Conservation (phyloP, 2,797 vertebrate genomes). For the Columba guinea region DNA sequence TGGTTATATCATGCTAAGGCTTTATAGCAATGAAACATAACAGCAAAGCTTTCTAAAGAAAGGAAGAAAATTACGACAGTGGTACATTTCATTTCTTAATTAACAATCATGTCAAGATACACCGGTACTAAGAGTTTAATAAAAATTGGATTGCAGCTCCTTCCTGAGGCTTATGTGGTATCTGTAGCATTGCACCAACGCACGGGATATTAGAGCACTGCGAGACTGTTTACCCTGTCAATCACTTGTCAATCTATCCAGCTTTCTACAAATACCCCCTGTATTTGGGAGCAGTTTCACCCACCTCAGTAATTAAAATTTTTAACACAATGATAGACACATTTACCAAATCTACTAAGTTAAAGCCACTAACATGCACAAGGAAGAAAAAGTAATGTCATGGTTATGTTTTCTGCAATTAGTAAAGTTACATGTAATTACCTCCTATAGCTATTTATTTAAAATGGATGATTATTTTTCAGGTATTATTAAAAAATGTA, state of each 20-base stretch:
- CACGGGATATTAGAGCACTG: conserved; percentile 65
- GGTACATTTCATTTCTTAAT: conserved; percentile 1
- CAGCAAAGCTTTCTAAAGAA: not conserved
- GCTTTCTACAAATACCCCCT: conserved; percentile 70
- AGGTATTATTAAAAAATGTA: not conserved
- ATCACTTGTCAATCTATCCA: conserved; percentile 73
- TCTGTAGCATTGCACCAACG: conserved; percentile 47
- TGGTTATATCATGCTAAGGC: not conserved
- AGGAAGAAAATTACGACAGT: not conserved
- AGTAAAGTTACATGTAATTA: not conserved
- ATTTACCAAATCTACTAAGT: conserved; percentile 58
- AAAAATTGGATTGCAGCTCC: conserved; percentile 64
- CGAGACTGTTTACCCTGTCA: conserved; percentile 75
- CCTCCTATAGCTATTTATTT: not conserved
- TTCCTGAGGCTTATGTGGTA: conserved; percentile 61
- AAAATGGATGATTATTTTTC: not conserved
- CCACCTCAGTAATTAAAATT: conserved; percentile 67
- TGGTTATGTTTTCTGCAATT: conserved; percentile 59
- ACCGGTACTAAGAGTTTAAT: conserved; percentile 60
- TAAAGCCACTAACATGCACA: conserved; percentile 48
- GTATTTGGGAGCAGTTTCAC: conserved; percentile 53
- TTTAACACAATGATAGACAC: conserved; percentile 66
- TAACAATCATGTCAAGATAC: conserved; percentile 41
- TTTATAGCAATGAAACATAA: not conserved
- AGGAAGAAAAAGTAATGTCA: conserved; percentile 44